Evolutionary conservation across 2,797 vertebrate genomes (phyloP).

Genomic region (Pelobates cultripes): DNA sequence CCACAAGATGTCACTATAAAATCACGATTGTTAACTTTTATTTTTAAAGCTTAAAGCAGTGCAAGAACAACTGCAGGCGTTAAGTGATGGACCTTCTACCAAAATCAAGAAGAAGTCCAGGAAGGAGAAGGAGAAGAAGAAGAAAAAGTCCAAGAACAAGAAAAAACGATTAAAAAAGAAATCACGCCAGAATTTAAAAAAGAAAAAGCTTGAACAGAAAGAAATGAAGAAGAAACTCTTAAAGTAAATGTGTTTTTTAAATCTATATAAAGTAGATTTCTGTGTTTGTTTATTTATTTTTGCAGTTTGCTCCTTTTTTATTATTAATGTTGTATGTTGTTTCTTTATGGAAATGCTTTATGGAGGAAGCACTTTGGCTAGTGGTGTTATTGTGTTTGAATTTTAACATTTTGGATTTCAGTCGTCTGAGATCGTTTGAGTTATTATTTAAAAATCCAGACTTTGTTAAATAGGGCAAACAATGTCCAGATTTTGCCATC

Average conservation of each 20-base stretch:
- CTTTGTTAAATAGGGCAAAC: too few relatives aligned
- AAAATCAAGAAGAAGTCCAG: conserved; percentile 78
- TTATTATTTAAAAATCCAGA: too few relatives aligned
- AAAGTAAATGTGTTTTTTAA: conserved; percentile 70
- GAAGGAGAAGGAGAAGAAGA: conserved; percentile 74
- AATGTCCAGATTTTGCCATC: too few relatives aligned
- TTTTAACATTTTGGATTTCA: too few relatives aligned
- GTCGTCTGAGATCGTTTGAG: too few relatives aligned
- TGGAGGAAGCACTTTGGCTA: too few relatives aligned
- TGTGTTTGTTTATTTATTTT: too few relatives aligned
- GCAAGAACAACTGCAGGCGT: conserved; percentile 79
- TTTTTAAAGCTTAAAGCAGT: conserved; percentile 80
- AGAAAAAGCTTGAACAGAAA: conserved; percentile 70
- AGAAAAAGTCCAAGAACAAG: conserved; percentile 64
- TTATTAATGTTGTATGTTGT: too few relatives aligned
- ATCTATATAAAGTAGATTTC: too few relatives aligned
- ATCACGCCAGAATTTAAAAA: conserved; percentile 63
- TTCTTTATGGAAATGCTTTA: too few relatives aligned
- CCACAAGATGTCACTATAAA: neutral
- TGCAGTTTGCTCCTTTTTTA: too few relatives aligned
- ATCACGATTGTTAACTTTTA: neutral
- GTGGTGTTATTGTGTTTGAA: too few relatives aligned
- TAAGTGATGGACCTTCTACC: conserved; percentile 73
- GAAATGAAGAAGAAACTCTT: conserved; percentile 71
- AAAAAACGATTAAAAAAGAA: conserved; percentile 66